phyloP scores from a whole-genome alignment of 2,888 invertebrate species.

The Labia minor region DNA sequence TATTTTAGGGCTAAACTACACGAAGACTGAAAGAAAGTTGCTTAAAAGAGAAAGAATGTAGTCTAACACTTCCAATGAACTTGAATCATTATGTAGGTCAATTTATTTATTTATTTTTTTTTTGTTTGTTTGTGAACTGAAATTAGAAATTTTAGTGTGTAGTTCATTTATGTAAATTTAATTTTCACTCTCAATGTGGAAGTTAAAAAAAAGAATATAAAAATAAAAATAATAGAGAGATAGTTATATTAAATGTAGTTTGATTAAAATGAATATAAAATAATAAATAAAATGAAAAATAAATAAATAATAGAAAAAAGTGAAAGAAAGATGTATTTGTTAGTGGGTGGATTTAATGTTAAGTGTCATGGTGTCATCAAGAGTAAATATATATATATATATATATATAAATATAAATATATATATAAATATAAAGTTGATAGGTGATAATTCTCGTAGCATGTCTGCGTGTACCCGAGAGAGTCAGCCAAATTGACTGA shows the following conservation, averaged over 20 bases:
- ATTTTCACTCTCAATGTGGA: too few relatives aligned
- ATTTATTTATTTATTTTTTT: neutral
- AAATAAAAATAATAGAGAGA: too few relatives aligned
- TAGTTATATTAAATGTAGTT: too few relatives aligned
- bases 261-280: too few relatives aligned
- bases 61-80: neutral
- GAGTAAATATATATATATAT: too few relatives aligned
- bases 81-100: neutral
- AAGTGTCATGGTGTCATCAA: neutral
- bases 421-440: constrained; percentile 15
- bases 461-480: constrained; percentile 14
- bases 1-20: neutral
- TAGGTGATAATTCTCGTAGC: constrained; percentile 17
- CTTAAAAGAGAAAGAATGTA: neutral
- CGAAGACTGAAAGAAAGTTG: constrained; percentile 13
- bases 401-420: too few relatives aligned
- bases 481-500: too few relatives aligned
- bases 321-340: neutral
- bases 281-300: too few relatives aligned
- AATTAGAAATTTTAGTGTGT: neutral
- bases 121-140: neutral
- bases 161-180: too few relatives aligned
- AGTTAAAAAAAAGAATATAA: neutral
- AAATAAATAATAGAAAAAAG: too few relatives aligned
- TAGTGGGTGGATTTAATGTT: neutral